Evolutionary conservation across 2,797 vertebrate species (phyloP).

Genomic region (Dipus sagitta): DNA sequence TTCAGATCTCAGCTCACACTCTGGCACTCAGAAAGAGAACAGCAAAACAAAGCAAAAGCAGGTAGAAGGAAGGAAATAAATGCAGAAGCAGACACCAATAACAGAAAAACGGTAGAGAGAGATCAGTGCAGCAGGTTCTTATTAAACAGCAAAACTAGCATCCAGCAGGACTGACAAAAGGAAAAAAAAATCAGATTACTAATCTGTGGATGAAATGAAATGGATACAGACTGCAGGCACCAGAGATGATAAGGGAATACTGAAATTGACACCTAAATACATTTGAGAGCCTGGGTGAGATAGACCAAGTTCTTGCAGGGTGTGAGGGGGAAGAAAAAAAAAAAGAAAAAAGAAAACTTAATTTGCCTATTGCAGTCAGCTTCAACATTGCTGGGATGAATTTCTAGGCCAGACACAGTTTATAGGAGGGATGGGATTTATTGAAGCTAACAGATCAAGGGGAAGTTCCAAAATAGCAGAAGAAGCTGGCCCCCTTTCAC

Average conservation of each 20-base stretch:
- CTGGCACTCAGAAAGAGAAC: not conserved
- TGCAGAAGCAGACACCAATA: not conserved
- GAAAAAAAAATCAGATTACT: not conserved
- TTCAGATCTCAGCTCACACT: not conserved
- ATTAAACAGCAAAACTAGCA: not conserved
- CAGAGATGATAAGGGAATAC: not conserved
- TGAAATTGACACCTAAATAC: not conserved
- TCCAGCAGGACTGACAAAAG: not conserved
- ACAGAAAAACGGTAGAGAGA: not conserved
- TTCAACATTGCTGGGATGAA: too few relatives aligned
- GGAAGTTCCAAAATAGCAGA: too few relatives aligned
- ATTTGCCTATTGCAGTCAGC: too few relatives aligned
- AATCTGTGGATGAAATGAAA: not conserved
- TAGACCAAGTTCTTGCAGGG: not conserved
- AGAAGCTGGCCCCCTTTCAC: too few relatives aligned
- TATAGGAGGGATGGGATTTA: too few relatives aligned
- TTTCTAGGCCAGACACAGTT: too few relatives aligned
- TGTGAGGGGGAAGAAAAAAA: rapidly evolving
- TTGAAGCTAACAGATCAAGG: too few relatives aligned
- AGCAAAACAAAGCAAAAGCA: not conserved
- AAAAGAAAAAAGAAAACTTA: not conserved
- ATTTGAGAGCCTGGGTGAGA: not conserved
- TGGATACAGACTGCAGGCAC: not conserved
- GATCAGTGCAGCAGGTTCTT: not conserved
- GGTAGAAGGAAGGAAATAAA: constrained; percentile 21